Evolutionary conservation across 2,888 invertebrate genomes (phyloP), one percentile per base, ranked within the genome.

Genomic region (Tetanocera ferruginea): DNA sequence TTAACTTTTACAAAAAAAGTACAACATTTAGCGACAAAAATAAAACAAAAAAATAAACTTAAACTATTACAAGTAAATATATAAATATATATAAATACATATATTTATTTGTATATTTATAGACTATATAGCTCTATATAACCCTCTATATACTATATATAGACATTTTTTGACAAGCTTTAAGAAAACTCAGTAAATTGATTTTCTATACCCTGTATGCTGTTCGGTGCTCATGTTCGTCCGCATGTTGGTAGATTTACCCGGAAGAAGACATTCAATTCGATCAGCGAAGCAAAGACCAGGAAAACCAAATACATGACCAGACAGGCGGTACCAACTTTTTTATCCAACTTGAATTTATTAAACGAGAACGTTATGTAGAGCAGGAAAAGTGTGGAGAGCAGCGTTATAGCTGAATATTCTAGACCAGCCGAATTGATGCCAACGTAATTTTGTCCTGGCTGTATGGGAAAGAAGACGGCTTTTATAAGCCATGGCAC

Each of bases 351-450:
- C 90, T 95, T 94, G 91, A 96, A 97, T 90, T 95, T 95, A 91
- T 97, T 97, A 88, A 95, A 91, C 87, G 95, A 94, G 87, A 98
- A 95, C 79, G 95, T 95, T 83, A 95, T 91, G 89, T 97, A 95
- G 82, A 98, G 92, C 87, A 97, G 91, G 87, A 96, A 92, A 72
- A 98, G 91, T 2, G 97, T 97, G 69, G 96, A 95, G 80, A 98
- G 91, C 83, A 98, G 91, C 49, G 96, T 96, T 86, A 97, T 95
- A 76, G 97, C 95, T 81, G 96, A 96, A 91, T 97, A 98, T 87
- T 96, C 96, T 83, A 98, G 91, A 5, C 97, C 97, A 84, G 95
- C 95, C 60, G 97, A 97, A 90, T 96, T 96, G 86, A 98, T 97
- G 85, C 94, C 94, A 89, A 94, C 94, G 92, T 93, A 95, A 86